These are phyloP conservation scores for Pelochelys cantorii DNA, from an alignment of 2,797 vertebrate genomes.

Conservation along the genomic window DNA sequence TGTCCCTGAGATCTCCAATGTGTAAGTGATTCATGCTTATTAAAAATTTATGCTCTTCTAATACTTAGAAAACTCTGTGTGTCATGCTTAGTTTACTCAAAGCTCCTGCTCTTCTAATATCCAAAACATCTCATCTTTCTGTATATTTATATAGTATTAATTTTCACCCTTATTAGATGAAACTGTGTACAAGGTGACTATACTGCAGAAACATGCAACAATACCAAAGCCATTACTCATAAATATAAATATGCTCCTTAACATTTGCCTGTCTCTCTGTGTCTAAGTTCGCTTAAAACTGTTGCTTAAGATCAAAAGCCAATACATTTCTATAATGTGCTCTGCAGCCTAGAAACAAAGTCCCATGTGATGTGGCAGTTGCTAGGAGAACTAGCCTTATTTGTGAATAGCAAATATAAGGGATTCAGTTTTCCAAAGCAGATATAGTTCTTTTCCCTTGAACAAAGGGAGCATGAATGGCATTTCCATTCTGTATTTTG, in stretches of 20 bases:
- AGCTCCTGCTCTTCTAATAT: background rate
- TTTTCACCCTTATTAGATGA: background rate
- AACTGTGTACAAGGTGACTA: background rate
- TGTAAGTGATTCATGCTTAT: background rate
- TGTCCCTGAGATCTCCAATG: too few species aligned
- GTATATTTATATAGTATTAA: background rate
- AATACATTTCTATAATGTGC: background rate
- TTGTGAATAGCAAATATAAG: conserved; percentile 32
- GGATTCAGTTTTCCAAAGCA: conserved; percentile 32
- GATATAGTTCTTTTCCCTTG: conserved; percentile 43
- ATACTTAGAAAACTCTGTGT: background rate
- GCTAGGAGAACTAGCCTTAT: conserved; percentile 65
- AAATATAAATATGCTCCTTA: background rate
- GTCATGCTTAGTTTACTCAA: background rate
- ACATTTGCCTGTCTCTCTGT: background rate
- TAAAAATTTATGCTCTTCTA: background rate
- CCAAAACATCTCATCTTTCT: background rate
- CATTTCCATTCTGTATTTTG: conserved; percentile 51
- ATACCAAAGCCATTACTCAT: background rate
- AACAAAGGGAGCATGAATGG: conserved; percentile 47
- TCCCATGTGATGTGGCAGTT: conserved; percentile 55
- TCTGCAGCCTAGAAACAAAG: conserved; percentile 33
- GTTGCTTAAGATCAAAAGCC: conserved; percentile 10
- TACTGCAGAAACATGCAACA: background rate
- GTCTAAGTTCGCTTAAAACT: background rate